Percentiles rank a stretch among this genome's conserved stretches.
Conservation (phyloP, 1,140 invertebrate species). For the Drosophila rhopaloa region DNA sequence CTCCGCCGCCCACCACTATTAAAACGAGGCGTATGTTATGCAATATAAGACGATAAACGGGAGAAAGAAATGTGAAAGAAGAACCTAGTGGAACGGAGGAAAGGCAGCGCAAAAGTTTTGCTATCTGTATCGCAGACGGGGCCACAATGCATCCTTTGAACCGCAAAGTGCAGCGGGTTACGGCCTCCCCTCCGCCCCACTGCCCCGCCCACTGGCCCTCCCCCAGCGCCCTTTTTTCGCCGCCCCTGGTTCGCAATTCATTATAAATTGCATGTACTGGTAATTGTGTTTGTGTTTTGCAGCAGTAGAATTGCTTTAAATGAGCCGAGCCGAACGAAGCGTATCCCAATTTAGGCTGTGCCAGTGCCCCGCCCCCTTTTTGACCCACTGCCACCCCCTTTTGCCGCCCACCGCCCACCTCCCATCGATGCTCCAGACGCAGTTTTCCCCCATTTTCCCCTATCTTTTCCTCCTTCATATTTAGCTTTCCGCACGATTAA, state of each 20-base stretch:
- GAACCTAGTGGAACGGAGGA: conserved; percentile 45
- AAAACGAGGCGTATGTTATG: conserved; percentile 57
- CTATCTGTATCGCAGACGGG: conserved; percentile 75
- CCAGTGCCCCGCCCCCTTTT: conserved; percentile 5
- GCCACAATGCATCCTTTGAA: conserved; percentile 81
- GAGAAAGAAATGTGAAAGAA: conserved; percentile 25
- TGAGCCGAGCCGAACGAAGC: conserved; percentile 74
- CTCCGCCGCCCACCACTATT: conserved; percentile 1
- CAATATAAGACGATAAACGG: conserved; percentile 64
- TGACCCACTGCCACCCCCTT: conserved; percentile 30
- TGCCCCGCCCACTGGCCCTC: neutral
- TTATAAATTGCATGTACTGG: conserved; percentile 79
- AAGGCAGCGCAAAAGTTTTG: conserved; percentile 61
- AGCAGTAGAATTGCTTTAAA: conserved; percentile 76
- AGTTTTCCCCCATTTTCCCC: conserved; percentile 27
- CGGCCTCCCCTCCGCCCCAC: conserved; percentile 16
- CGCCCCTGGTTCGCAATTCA: conserved; percentile 54
- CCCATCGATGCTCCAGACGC: conserved; percentile 62
- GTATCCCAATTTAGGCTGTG: conserved; percentile 80
- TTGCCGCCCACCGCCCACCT: neutral
- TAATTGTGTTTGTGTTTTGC: conserved; percentile 65
- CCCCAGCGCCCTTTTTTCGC: neutral
- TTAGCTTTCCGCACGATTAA: conserved; percentile 84
- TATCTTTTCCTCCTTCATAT: conserved; percentile 50
- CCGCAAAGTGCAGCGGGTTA: conserved; percentile 71